A percentile compares a stretch with the other conserved stretches of the same genome.
phyloP scores from a whole-genome alignment of 2,113 vertebrate species.

The Leiothrix lutea region DNA sequence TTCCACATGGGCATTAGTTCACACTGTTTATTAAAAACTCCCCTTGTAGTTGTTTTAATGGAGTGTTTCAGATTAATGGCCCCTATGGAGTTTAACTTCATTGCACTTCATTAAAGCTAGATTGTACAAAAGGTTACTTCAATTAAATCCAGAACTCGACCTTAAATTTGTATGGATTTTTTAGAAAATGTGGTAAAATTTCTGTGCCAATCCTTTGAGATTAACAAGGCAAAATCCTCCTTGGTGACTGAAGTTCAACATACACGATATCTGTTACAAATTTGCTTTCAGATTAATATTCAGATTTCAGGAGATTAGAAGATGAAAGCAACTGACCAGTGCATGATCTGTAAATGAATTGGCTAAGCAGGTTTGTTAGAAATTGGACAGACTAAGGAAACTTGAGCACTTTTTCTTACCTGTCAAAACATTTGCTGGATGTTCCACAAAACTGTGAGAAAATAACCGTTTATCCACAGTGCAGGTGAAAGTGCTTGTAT shows the following conservation, averaged over 20 bases:
- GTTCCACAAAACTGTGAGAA: neutral
- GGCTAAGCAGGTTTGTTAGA: neutral
- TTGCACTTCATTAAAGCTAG: constrained; percentile 84
- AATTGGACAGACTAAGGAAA: neutral
- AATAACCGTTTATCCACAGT: neutral
- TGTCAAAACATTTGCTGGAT: neutral
- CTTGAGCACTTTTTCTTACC: neutral
- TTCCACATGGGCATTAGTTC: constrained; percentile 84
- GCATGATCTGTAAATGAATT: constrained; percentile 32
- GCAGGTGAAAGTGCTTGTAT: neutral
- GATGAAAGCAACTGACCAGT: constrained; percentile 25
- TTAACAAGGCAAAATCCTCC: constrained; percentile 71
- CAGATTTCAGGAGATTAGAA: constrained; percentile 63
- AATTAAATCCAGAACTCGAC: constrained; percentile 80
- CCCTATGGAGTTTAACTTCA: constrained; percentile 81
- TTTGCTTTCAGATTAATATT: constrained; percentile 44
- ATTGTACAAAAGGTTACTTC: constrained; percentile 85
- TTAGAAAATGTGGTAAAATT: constrained; percentile 77
- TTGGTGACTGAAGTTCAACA: constrained; percentile 44
- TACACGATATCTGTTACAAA: constrained; percentile 26
- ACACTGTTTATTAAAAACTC: constrained; percentile 87
- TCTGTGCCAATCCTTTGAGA: constrained; percentile 71
- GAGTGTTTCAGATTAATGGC: constrained; percentile 85
- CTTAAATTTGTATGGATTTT: constrained; percentile 78
- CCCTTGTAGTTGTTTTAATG: constrained; percentile 82